These are phyloP conservation scores for Micrasema minimum DNA, from an alignment of 1,140 invertebrate species.

Conservation along the genomic window DNA sequence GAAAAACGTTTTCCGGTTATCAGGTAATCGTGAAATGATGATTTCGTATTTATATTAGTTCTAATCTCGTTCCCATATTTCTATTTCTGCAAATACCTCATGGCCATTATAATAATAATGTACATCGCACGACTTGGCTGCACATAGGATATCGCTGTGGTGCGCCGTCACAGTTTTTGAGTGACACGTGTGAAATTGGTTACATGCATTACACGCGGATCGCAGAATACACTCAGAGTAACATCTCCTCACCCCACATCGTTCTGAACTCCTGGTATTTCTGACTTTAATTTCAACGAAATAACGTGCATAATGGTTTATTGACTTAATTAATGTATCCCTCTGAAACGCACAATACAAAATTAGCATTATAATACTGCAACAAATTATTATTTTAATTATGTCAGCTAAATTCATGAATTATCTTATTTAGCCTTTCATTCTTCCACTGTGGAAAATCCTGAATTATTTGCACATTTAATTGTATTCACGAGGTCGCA, in stretches of 20 bases:
- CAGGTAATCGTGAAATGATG: too few species aligned
- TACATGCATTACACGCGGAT: constrained; percentile 48
- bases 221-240: constrained; percentile 35
- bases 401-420: constrained; percentile 12
- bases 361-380: background rate
- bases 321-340: too few species aligned
- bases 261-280: constrained; percentile 8
- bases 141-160: constrained; percentile 37
- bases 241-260: background rate
- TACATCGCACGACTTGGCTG: constrained; percentile 7
- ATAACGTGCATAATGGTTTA: background rate
- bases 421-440: constrained; percentile 17
- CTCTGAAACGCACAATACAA: background rate
- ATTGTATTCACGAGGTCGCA: constrained; percentile 48
- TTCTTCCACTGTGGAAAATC: constrained; percentile 28
- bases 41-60: too few species aligned
- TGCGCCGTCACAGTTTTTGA: constrained; percentile 45
- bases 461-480: constrained; percentile 29
- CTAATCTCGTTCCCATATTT: too few species aligned
- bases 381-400: constrained; percentile 1
- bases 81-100: too few species aligned
- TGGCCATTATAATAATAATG: too few species aligned
- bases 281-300: background rate
- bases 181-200: constrained; percentile 53
- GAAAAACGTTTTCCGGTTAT: too few species aligned